Evolutionary conservation across 2,113 vertebrate genomes (phyloP), one percentile per base, ranked within the genome.

Genomic region (Neolamprologus brichardi): DNA sequence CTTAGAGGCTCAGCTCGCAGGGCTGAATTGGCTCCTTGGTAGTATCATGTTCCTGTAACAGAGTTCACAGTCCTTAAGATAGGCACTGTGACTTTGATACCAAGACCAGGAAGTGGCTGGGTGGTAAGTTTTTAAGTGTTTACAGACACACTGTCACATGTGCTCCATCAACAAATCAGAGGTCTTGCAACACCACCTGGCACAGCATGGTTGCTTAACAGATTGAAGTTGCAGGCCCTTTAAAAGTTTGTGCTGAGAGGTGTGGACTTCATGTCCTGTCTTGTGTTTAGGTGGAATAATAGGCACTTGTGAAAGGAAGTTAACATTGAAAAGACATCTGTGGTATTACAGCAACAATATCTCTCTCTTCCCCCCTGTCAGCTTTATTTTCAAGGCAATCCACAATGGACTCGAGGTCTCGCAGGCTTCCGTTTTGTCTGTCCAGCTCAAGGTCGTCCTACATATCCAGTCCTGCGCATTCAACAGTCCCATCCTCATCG

Each of bases 351-450:
- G 5, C 41, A 84, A 18, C 81, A 75, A 58, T 12, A 20, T 81
- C 7, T 49, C 1, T 28, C 25, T 9, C 12, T 2, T 1, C 53
- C 0, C 20, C 20, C 3, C 37, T 8, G 2, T 41, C 6, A 2
- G 79, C 32, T 60, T 88, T n/a, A 8, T 30, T 70, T 88, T 80
- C 44, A 60, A 92, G 88, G 49, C 64, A 23, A 87, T 83, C 90
- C 89, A 94, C 88, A 93, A 99, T 99, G 98, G 98, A 99, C 93
- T 98, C 98, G 84, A 98, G 98, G 92, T 97, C 98, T 84, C 92
- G 93, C 90, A 97, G 98, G 88, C 96, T 98, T 95, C 97, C 98
- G 34, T 97, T 98, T 93, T 97, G 96, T 84, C 92, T 97, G 51
- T 94, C 97, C 58, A 93, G 95, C 87, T 92, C 98, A 4, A 88